Evolutionary conservation across 2,888 invertebrate species (phyloP).

Genomic region (Lycaena phlaeas): DNA sequence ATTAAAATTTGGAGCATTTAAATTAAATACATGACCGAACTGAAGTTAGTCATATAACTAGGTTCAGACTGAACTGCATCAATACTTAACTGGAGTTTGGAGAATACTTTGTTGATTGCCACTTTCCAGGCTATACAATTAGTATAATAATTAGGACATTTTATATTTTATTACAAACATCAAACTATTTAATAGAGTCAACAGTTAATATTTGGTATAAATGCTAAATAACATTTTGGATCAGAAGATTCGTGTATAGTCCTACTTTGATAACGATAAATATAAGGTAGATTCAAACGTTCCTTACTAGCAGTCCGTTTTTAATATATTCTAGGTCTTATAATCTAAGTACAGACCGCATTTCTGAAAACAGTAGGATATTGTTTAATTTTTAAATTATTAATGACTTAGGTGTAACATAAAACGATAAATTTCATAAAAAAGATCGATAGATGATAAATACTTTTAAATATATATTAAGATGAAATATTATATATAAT

Average conservation of each 20-base stretch:
- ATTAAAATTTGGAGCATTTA: too few relatives aligned
- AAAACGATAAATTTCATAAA: too few relatives aligned
- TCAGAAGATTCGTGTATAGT: constrained; percentile 1
- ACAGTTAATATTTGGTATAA: constrained; percentile 3
- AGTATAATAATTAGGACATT: too few relatives aligned
- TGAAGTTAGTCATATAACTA: too few relatives aligned
- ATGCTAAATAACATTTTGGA: not conserved
- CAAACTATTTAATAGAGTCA: not conserved
- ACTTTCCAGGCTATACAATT: too few relatives aligned
- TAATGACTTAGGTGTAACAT: too few relatives aligned
- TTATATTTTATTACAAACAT: not conserved
- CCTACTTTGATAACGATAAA: not conserved
- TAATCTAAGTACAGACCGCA: not conserved
- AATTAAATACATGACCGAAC: too few relatives aligned
- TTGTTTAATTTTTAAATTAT: too few relatives aligned
- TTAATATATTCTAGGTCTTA: not conserved
- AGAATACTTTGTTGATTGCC: too few relatives aligned
- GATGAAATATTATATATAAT: not conserved
- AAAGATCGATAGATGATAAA: not conserved
- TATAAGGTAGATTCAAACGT: not conserved
- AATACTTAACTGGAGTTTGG: too few relatives aligned
- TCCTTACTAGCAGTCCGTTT: not conserved
- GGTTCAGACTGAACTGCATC: too few relatives aligned
- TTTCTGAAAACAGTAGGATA: too few relatives aligned
- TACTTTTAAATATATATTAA: not conserved